Base-by-base conservation (phyloP, 2,797 vertebrate species). In the Rhinogobio ventralis region DNA sequence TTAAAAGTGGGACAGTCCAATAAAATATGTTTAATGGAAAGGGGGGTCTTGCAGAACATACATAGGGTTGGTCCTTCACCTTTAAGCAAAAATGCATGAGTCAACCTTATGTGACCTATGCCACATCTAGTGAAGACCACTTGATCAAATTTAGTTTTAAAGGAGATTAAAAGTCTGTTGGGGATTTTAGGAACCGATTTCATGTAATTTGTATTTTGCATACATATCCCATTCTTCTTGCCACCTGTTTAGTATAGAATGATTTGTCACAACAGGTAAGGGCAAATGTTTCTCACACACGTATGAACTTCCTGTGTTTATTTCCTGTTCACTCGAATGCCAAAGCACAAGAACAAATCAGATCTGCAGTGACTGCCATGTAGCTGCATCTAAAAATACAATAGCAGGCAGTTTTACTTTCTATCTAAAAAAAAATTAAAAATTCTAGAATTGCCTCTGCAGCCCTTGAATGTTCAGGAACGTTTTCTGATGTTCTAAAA, bases 321-420 rank as follows among this genome's bases (percentile, higher is more conserved):
- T 78, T 87, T 86, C 85, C 77, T 57, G 68, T 42, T 60, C n/a
- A 68, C 45, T 49, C 55, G 66, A 25, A 82, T 78, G n/a, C 45
- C 20, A 45, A 88, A 76, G 36, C 46, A 55, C 39, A 73, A 53
- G 28, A 33, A 33, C 64, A n/a, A 36, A 17, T 55, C 30, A 25
- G 49, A 72, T 72, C 5, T 33, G 17, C 23, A 46, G 4, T 45
- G 42, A 49, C 20, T 49, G 64, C 5, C 30, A 68, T 7, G 1
- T 4, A 53, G 17, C 30, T n/a, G 28, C 28, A 74, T 30, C 10
- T 72, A 71, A 72, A 72, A 71, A 81, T 57, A 81, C 25, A n/a
- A 20, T 69, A 9, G 20, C 25, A 33, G 42, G 42, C 42, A 46
- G 77, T 81, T 71, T 81, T 45, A 36, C 15, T 75, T 51, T 66